Evolutionary conservation across 2,888 invertebrate species (phyloP), one percentile per base, ranked within the genome.

Genomic region (Trichacis sp.): DNA sequence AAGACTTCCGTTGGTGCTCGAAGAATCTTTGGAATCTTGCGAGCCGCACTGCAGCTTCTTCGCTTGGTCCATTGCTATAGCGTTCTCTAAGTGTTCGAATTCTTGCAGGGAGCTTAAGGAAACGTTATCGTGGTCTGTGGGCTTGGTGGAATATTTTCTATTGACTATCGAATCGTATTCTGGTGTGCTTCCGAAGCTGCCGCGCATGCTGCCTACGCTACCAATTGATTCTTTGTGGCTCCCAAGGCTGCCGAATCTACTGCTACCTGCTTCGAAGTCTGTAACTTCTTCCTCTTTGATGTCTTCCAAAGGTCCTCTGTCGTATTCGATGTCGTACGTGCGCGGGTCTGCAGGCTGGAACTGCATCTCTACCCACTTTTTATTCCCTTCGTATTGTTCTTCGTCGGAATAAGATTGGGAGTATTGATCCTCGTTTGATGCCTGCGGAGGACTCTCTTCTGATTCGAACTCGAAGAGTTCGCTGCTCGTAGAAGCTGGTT

Each of bases 81-180:
- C 93, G 73, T 90, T 90, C 84, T 97, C 97, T 11, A 97, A 86
- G 68, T 92, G 92, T 86, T 97, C 97, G 86, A 97, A 97, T 82
- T 97, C 97, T 84, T 96, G 95, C 62, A 97, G 87, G 4, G 97
- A 97, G 69, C 93, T 95, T 84, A 97, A 91, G 0, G 97, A 97
- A 40, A 95, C 89, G 80, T 96, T 95, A 80, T 97, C 97, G 78
- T 94, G 93, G 73, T 97, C 96, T n/a, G 92, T 90, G 72, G 90
- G 88, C 71, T 91, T 90, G 2, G 92, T 90, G 76, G 95, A 92
- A 83, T 93, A 93, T 77, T 93, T 92, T 77, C 93, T 89, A n/a
- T 93, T 90, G 52, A 93, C 91, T 59, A 95, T 85, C 72, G 93
- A 91, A 84, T 96, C 95, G 73, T 93, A 95, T 78, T 97, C 97